Conservation (phyloP, 1,140 invertebrate species). For the Gryon sp. region DNA sequence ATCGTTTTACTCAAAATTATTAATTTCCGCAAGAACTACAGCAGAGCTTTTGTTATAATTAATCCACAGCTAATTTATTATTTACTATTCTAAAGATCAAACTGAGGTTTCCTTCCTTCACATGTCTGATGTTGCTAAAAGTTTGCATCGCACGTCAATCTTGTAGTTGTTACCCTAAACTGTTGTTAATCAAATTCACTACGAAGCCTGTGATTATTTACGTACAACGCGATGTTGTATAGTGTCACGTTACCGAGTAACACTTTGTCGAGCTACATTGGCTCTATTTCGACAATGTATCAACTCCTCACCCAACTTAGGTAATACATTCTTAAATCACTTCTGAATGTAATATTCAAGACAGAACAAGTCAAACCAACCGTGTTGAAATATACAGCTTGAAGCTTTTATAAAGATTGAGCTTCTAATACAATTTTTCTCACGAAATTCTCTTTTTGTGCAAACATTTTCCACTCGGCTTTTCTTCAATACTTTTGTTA, state of each 20-base stretch:
- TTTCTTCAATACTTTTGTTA: no score
- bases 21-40: no score
- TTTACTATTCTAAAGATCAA: neutral
- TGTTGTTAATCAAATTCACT: constrained; percentile 6
- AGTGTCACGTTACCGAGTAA: constrained; percentile 19
- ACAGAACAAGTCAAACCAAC: constrained; percentile 2
- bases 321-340: constrained; percentile 44
- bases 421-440: constrained; percentile 26
- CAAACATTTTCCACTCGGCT: constrained; percentile 7
- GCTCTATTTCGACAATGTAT: constrained; percentile 40
- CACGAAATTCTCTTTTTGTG: neutral
- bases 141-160: neutral
- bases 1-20: no score
- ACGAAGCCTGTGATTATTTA: constrained; percentile 24
- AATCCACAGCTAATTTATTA: neutral
- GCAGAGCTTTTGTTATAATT: no score
- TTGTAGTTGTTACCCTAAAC: neutral
- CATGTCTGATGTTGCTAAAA: neutral
- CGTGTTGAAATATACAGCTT: constrained; percentile 32
- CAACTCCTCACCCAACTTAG: constrained; percentile 20
- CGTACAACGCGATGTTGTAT: constrained; percentile 5
- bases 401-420: constrained; percentile 41
- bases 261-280: constrained; percentile 41
- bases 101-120: no score
- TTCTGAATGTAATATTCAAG: constrained; percentile 43